phyloP scores from a whole-genome alignment of 2,113 vertebrate genomes.

The Microcebus ravelobensis region DNA sequence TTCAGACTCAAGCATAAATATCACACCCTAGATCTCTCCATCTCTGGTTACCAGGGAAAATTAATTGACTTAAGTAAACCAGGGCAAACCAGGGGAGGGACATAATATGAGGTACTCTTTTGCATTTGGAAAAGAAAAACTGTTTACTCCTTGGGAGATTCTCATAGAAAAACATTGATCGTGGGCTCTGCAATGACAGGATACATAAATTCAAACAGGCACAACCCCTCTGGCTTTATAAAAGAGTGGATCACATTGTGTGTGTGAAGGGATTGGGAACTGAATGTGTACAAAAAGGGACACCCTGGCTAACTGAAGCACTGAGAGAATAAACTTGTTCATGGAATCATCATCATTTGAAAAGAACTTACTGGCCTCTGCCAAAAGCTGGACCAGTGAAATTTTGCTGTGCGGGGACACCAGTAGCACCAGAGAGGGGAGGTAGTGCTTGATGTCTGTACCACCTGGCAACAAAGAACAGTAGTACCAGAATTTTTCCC shows the following conservation, averaged over 20 bases:
- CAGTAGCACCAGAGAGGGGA: neutral
- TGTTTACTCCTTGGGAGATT: neutral
- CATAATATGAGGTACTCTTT: neutral
- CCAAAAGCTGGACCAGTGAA: neutral
- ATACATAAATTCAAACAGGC: neutral
- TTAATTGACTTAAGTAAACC: constrained; percentile 1
- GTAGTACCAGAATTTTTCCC: neutral
- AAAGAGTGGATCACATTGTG: neutral
- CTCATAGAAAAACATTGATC: neutral
- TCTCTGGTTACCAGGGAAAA: neutral
- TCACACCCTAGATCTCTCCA: neutral
- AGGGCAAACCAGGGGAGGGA: neutral
- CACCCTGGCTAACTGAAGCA: neutral
- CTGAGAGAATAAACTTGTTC: neutral
- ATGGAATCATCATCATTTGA: neutral
- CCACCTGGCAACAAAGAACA: neutral
- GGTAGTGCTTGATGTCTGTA: neutral
- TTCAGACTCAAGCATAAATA: neutral
- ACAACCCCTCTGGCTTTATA: neutral
- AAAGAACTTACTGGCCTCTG: neutral
- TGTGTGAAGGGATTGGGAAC: neutral
- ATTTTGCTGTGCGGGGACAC: neutral
- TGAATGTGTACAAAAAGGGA: neutral
- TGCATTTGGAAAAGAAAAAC: neutral
- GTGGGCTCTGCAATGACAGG: neutral